Conservation (phyloP, 1,140 invertebrate genomes). For the Catajapyx aquilonaris region DNA sequence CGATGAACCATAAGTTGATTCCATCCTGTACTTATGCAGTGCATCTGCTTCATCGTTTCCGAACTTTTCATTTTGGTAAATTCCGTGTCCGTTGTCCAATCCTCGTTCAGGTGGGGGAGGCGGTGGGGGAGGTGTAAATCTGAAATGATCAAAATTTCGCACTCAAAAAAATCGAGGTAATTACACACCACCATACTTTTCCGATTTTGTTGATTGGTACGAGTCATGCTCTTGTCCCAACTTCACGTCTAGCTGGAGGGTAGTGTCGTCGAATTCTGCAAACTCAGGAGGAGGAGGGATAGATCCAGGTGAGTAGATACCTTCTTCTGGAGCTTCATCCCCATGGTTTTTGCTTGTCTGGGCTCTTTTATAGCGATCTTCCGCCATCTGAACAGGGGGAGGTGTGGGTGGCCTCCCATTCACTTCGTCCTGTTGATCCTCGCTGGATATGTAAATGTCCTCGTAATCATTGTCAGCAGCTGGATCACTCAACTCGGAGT, state of each 20-base stretch:
- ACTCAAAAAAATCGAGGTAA: too few relatives aligned
- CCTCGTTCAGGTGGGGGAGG: slow-evolving; percentile 40
- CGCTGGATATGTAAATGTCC: slow-evolving; percentile 11
- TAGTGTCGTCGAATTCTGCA: not conserved
- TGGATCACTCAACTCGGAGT: slow-evolving; percentile 6
- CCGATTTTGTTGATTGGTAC: too few relatives aligned
- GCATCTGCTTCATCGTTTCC: too few relatives aligned
- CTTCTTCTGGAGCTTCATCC: not conserved
- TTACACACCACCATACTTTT: too few relatives aligned
- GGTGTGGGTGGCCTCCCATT: slow-evolving; percentile 7
- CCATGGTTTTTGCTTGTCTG: slow-evolving; percentile 1
- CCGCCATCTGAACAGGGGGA: slow-evolving; percentile 7
- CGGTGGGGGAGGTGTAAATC: slow-evolving; percentile 30
- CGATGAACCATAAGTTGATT: too few relatives aligned
- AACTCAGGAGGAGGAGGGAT: slow-evolving; percentile 3
- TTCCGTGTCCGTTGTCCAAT: too few relatives aligned
- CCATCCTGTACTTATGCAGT: too few relatives aligned
- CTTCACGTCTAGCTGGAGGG: not conserved
- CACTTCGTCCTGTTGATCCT: slow-evolving; percentile 6
- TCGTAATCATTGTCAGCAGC: slow-evolving; percentile 13
- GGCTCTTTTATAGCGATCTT: slow-evolving; percentile 3
- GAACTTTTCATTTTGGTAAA: too few relatives aligned
- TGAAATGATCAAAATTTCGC: not conserved
- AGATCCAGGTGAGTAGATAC: not conserved
- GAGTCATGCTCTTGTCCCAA: too few relatives aligned